Evolutionary conservation across 1,140 invertebrate genomes (phyloP).

Genomic region (Tetramorium parvispinum): DNA sequence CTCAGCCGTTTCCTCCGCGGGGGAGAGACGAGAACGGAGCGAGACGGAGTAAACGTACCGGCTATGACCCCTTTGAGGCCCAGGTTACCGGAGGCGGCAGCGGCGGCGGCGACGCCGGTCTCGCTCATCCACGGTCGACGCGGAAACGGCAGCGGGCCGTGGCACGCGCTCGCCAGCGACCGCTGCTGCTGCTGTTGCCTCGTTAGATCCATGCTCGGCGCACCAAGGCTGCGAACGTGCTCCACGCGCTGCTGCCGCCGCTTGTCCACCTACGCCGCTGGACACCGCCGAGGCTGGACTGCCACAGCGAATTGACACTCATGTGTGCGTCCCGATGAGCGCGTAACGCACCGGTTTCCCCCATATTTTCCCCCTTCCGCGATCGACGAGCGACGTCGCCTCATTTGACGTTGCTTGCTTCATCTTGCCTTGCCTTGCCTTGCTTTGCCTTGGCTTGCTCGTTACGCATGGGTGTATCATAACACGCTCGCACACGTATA

Average conservation of each 20-base stretch:
- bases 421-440: neutral
- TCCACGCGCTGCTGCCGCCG: neutral
- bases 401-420: neutral
- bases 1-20: neutral
- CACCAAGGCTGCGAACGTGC: neutral
- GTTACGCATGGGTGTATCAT: neutral
- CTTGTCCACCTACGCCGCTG: constrained; percentile 11
- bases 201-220: constrained; percentile 64
- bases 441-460: neutral
- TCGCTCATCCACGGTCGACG: constrained; percentile 90
- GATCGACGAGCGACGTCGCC: neutral
- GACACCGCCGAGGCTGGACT: constrained; percentile 53
- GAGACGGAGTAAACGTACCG: constrained; percentile 84
- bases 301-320: constrained; percentile 60
- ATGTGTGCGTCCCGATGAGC: constrained; percentile 41
- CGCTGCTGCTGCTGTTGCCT: constrained; percentile 27
- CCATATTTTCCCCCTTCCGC: constrained; percentile 62
- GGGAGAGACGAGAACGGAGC: too few relatives aligned
- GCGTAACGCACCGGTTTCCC: constrained; percentile 48
- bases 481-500: neutral
- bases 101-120: constrained; percentile 89
- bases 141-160: constrained; percentile 84
- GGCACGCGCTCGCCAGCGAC: constrained; percentile 81
- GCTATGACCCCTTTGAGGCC: constrained; percentile 93
- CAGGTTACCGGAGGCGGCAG: constrained; percentile 87